These are phyloP conservation scores for Alcedo quadribrachys DNA, from an alignment of 2,797 vertebrate species.

Conservation along the genomic window DNA sequence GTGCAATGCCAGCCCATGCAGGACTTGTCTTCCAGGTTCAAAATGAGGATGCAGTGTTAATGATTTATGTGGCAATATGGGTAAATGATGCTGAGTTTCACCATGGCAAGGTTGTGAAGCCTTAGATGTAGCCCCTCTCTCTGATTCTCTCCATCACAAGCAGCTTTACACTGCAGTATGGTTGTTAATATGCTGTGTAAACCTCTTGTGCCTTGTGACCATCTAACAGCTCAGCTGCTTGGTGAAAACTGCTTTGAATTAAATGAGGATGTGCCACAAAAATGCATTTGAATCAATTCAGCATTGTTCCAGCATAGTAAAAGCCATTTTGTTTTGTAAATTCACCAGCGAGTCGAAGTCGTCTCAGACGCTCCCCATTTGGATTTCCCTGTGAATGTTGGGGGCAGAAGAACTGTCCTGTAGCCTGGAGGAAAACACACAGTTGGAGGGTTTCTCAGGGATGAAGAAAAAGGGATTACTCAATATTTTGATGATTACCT, in stretches of 20 bases:
- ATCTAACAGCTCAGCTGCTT: background rate
- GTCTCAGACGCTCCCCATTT: constrained; percentile 23
- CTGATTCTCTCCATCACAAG: background rate
- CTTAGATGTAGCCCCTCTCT: background rate
- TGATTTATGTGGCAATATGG: background rate
- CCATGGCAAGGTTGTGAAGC: background rate
- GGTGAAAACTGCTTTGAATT: background rate
- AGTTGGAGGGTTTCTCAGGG: constrained; percentile 36
- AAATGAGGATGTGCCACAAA: background rate
- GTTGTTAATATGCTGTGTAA: background rate
- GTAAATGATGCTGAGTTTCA: background rate
- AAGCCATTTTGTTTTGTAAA: constrained; percentile 68
- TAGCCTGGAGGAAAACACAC: constrained; percentile 48
- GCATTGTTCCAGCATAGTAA: constrained; percentile 41
- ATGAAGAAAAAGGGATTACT: background rate
- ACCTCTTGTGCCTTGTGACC: background rate
- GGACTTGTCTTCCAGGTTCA: background rate
- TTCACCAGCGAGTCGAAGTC: constrained; percentile 25
- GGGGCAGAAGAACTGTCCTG: constrained; percentile 51
- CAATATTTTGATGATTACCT: background rate
- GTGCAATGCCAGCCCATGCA: background rate
- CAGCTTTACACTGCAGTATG: background rate
- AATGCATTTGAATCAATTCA: constrained; percentile 28
- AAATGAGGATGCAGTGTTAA: background rate
- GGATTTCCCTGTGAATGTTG: constrained; percentile 63